Conservation (phyloP, 92 coral and sea anemone species). For the Galaxea fascicularis region DNA sequence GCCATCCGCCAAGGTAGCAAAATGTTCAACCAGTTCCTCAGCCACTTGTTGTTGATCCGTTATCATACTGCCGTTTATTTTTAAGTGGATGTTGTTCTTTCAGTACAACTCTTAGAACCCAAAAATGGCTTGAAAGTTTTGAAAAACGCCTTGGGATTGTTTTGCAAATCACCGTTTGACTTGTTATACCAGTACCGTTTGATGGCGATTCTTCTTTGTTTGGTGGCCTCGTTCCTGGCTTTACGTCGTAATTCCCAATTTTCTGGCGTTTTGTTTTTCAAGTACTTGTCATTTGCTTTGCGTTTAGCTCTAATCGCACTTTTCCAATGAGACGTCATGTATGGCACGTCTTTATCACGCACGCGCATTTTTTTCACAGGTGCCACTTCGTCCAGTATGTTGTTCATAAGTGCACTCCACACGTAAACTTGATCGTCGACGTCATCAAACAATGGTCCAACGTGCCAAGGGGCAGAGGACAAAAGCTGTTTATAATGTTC, state of each 20-base stretch:
- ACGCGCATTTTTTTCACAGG: conserved; percentile 26
- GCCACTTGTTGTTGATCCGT: conserved; percentile 34
- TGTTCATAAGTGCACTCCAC: conserved; percentile 25
- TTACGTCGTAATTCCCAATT: too few species aligned
- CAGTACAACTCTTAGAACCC: conserved; percentile 28
- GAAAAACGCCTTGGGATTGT: conserved; percentile 50
- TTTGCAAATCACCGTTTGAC: conserved; percentile 54
- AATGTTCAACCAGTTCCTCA: conserved; percentile 51
- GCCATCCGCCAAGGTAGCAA: conserved; percentile 57
- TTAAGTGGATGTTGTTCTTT: conserved; percentile 22
- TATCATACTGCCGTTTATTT: too few species aligned
- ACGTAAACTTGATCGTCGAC: conserved; percentile 34
- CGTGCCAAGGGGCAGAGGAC: conserved; percentile 42
- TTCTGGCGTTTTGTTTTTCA: too few species aligned
- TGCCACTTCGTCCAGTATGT: conserved; percentile 21
- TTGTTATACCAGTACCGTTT: conserved; percentile 45
- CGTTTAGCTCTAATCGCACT: too few species aligned
- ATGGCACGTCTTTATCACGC: conserved; percentile 22
- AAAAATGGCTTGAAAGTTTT: conserved; percentile 64
- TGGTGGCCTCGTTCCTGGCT: too few species aligned
- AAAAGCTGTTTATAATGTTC: conserved; percentile 27
- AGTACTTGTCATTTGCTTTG: too few species aligned
- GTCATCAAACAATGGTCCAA: conserved; percentile 33
- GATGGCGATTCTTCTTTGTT: conserved; percentile 46
- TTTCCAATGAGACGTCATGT: conserved; percentile 50